Conservation (phyloP, 2,888 invertebrate genomes). For the Eumacrocentrus americanus region DNA sequence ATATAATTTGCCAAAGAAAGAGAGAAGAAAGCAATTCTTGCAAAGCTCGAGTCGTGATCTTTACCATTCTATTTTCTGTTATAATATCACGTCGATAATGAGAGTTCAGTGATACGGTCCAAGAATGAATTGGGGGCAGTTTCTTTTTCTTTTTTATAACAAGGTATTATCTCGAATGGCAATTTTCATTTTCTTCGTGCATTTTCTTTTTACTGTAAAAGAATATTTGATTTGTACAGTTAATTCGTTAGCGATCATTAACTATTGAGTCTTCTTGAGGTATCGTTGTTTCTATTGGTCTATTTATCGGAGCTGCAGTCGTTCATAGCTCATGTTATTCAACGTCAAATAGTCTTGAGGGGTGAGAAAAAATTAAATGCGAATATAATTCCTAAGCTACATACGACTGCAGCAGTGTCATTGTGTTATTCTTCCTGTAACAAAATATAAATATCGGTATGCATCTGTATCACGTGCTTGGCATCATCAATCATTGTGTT, state of each 20-base stretch:
- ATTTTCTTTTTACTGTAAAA: constrained; percentile 55
- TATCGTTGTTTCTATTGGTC: constrained; percentile 63
- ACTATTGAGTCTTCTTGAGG: constrained; percentile 62
- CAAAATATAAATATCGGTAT: constrained; percentile 62
- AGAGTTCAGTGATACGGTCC: constrained; percentile 19
- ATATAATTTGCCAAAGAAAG: too few species aligned
- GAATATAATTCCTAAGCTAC: not conserved
- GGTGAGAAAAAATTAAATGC: too few species aligned
- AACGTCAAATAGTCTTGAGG: constrained; percentile 1
- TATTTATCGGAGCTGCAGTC: constrained; percentile 54
- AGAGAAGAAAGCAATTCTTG: too few species aligned
- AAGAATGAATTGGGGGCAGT: not conserved
- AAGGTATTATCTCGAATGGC: constrained; percentile 14
- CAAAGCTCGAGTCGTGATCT: not conserved
- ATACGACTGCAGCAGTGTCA: constrained; percentile 50
- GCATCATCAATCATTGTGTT: constrained; percentile 44
- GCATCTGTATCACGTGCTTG: constrained; percentile 53
- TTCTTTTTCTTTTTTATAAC: constrained; percentile 1
- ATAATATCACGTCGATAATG: constrained; percentile 23
- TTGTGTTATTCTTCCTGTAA: constrained; percentile 56
- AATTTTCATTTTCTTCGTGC: not conserved
- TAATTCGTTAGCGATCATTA: constrained; percentile 58
- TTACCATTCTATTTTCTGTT: constrained; percentile 32
- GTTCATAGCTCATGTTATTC: constrained; percentile 29
- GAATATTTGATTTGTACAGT: constrained; percentile 61